Evolutionary conservation across 2,797 vertebrate genomes (phyloP).

Genomic region (Nyctalus aviator): DNA sequence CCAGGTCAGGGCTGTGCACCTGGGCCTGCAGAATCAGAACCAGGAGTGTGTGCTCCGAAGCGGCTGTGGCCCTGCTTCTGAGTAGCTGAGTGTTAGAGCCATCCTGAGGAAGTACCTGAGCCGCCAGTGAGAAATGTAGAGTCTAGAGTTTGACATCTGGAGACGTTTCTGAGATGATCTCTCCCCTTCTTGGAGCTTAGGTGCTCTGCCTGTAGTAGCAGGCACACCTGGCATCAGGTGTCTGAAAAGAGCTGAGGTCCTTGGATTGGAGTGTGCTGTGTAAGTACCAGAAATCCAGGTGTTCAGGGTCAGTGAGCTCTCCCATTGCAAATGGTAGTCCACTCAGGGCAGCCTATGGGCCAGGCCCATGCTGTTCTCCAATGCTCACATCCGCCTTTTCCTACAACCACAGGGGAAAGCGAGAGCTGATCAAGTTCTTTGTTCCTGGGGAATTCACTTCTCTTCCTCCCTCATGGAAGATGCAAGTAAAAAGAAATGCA

Average conservation of each 20-base stretch:
- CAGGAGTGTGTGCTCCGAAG: slow-evolving; percentile 52
- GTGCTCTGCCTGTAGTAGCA: slow-evolving; percentile 58
- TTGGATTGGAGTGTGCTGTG: slow-evolving; percentile 72
- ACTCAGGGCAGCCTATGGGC: slow-evolving; percentile 81
- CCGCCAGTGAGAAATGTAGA: slow-evolving; percentile 52
- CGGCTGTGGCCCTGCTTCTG: slow-evolving; percentile 29
- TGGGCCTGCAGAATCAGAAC: slow-evolving; percentile 68
- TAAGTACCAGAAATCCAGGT: slow-evolving; percentile 76
- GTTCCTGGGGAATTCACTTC: slow-evolving; percentile 86
- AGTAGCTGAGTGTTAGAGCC: slow-evolving; percentile 58
- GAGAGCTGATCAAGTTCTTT: slow-evolving; percentile 85
- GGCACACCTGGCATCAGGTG: slow-evolving; percentile 65
- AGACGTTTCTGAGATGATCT: slow-evolving; percentile 63
- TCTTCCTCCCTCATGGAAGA: slow-evolving; percentile 86
- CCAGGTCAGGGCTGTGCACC: slow-evolving; percentile 58
- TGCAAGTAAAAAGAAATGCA: slow-evolving; percentile 86
- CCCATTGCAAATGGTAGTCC: slow-evolving; percentile 66
- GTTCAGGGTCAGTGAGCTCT: slow-evolving; percentile 74
- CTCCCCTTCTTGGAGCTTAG: slow-evolving; percentile 64
- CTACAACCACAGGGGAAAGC: slow-evolving; percentile 85
- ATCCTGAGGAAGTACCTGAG: slow-evolving; percentile 67
- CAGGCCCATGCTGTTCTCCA: slow-evolving; percentile 81
- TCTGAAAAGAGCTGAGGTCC: slow-evolving; percentile 71
- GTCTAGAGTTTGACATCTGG: slow-evolving; percentile 53
- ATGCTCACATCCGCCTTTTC: slow-evolving; percentile 84